phyloP scores from a whole-genome alignment of 2,888 invertebrate species.

The Morinoia aosen region DNA sequence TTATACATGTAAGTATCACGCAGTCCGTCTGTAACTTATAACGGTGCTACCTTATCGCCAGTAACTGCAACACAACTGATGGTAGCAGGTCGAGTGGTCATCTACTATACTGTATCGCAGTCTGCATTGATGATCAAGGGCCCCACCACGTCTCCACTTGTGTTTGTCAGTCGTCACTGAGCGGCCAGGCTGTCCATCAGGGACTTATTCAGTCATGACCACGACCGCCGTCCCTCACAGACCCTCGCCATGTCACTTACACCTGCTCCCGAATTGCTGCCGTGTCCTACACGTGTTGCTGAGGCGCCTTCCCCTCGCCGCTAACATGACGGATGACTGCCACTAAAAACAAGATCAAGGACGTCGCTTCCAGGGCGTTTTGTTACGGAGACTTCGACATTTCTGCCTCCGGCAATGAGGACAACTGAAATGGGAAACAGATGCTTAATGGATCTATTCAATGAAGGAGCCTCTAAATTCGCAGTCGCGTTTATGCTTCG shows the following conservation, averaged over 20 bases:
- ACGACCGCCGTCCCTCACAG: not conserved
- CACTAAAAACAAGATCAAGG: not conserved
- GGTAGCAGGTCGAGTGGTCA: not conserved
- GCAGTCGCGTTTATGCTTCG: not conserved
- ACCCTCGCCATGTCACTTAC: constrained; percentile 3
- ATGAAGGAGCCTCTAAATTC: not conserved
- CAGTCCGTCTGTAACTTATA: not conserved
- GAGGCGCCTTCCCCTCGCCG: not conserved
- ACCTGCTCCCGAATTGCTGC: not conserved
- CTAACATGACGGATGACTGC: not conserved
- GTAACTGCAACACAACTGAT: not conserved
- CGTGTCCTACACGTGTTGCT: not conserved
- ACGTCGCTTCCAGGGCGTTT: not conserved
- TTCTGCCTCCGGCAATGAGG: not conserved
- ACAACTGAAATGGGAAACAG: not conserved
- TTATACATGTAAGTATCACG: not conserved
- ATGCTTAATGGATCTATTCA: not conserved
- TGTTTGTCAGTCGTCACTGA: no score
- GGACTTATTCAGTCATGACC: not conserved
- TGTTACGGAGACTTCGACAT: not conserved
- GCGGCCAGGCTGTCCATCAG: not conserved
- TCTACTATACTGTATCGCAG: no score
- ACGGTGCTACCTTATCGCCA: not conserved
- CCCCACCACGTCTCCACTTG: no score
- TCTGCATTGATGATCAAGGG: no score